A percentile compares a stretch with the other conserved stretches of the same genome.
phyloP scores from a whole-genome alignment of 2,888 invertebrate genomes.

The Marasmarcha lunaedactyla region DNA sequence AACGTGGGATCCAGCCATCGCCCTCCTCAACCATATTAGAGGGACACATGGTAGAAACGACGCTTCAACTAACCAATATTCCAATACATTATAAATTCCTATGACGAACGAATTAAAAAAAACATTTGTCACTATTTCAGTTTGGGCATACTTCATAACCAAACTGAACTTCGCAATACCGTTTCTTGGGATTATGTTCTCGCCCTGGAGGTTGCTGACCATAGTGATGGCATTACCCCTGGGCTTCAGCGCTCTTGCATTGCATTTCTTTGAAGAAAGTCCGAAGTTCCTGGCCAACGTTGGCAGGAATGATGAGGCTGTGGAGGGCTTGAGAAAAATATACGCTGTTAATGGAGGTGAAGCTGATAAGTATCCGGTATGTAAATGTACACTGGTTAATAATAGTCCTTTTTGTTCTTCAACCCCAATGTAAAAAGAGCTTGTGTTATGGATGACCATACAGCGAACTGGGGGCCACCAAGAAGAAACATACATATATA shows the following conservation, averaged over 20 bases:
- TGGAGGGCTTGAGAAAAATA: slow-evolving; percentile 70
- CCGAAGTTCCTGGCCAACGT: slow-evolving; percentile 80
- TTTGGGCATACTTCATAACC: slow-evolving; percentile 44
- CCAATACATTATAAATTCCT: no score
- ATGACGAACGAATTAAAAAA: no score
- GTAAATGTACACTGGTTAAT: slow-evolving; percentile 12
- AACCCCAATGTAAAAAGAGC: no score
- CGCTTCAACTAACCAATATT: no score
- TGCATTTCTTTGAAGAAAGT: slow-evolving; percentile 76
- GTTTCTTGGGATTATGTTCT: slow-evolving; percentile 35
- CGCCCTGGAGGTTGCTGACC: slow-evolving; percentile 54
- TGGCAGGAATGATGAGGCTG: slow-evolving; percentile 72
- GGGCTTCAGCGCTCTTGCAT: slow-evolving; percentile 67
- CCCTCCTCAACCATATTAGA: no score
- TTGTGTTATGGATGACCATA: no score
- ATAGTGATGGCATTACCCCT: slow-evolving; percentile 71
- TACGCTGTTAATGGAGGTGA: slow-evolving; percentile 66
- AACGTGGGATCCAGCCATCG: no score
- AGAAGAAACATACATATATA: no score
- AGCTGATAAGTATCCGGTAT: slow-evolving; percentile 36
- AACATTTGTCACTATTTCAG: no score
- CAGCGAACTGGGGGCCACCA: no score
- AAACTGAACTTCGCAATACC: slow-evolving; percentile 41
- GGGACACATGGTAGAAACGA: no score
- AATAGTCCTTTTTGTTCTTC: slow-evolving; percentile 2